A percentile compares a stretch with the other conserved stretches of the same genome.
These are phyloP conservation scores for Sturmia bella DNA, from an alignment of 2,888 invertebrate genomes.

Conservation along the genomic window DNA sequence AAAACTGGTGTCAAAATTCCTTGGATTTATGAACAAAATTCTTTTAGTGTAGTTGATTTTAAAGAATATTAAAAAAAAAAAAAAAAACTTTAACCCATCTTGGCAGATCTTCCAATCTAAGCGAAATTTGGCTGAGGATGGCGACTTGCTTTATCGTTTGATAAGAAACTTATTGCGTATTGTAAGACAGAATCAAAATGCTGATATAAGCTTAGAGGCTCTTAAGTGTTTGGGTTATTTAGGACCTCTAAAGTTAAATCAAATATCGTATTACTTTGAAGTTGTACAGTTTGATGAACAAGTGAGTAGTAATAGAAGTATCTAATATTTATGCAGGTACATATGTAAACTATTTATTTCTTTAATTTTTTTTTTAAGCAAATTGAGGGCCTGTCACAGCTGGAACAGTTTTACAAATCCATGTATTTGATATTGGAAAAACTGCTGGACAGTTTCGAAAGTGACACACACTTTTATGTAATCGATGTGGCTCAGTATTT, in stretches of 20 bases:
- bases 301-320: conserved; percentile 62
- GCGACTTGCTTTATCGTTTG: conserved; percentile 73
- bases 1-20: too few species aligned
- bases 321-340: neutral
- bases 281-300: conserved; percentile 73
- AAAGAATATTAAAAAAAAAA: too few species aligned
- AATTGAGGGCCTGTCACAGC: conserved; percentile 63
- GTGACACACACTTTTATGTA: conserved; percentile 51
- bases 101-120: conserved; percentile 75
- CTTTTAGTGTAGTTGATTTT: too few species aligned
- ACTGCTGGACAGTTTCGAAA: conserved; percentile 67
- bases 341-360: conserved; percentile 1
- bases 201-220: conserved; percentile 84
- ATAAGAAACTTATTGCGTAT: conserved; percentile 75
- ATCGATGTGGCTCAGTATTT: conserved; percentile 73
- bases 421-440: conserved; percentile 74
- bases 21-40: too few species aligned
- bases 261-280: conserved; percentile 77
- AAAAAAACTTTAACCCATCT: too few species aligned
- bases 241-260: conserved; percentile 75
- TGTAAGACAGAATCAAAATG: conserved; percentile 73
- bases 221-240: conserved; percentile 85
- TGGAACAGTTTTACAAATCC: conserved; percentile 72
- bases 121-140: conserved; percentile 71
- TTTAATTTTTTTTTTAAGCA: conserved; percentile 55